Base-by-base conservation (phyloP, 2,113 vertebrate species). In the Delphinus delphis region DNA sequence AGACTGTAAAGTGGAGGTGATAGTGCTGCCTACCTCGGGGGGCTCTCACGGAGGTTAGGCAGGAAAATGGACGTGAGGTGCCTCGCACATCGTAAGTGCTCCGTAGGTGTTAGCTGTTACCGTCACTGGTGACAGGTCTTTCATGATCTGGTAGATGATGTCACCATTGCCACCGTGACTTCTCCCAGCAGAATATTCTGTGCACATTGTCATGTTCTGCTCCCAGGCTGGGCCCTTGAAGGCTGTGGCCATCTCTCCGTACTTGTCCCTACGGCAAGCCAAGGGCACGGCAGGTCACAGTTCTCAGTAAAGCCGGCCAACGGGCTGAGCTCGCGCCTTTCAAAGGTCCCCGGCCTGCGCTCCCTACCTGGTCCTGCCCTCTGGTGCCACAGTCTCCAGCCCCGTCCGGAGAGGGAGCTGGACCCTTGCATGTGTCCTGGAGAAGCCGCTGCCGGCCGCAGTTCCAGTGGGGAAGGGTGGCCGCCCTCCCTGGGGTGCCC, bases 61-160 rank as follows among this genome's bases (percentile, higher is more conserved):
- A 36, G 70, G 23, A 12, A 38, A 18, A 28, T 8, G 18, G 47
- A 0, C 0, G 26, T 4, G 36, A n/a, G 36, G 36, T 1, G 1
- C 55, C 60, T 58, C 0, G 0, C 15, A 0, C 10, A 0, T 5
- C 33, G 3, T 12, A 26, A 58, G 60, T 2, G 0, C 65, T 71
- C 31, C 6, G 17, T 28, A 9, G 3, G 0, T 10, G 67, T 44
- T 20, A 17, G 17, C n/a, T 17, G 11, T 85, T 31, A 20, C 15
- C 2, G 4, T 50, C 53, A 1, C 44, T n/a, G 3, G 41, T 7
- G 53, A n/a, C 17, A 1, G 68, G 53, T 3, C 60, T 41, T n/a
- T 77, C 83, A 47, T 2, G 58, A 11, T 26, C 50, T 10, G 33
- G 47, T 26, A 70, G 55, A 8, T 1, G 2, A 1, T 4, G 36